Evolutionary conservation across 2,113 vertebrate genomes (phyloP).

Genomic region (Bubo blakistoni): DNA sequence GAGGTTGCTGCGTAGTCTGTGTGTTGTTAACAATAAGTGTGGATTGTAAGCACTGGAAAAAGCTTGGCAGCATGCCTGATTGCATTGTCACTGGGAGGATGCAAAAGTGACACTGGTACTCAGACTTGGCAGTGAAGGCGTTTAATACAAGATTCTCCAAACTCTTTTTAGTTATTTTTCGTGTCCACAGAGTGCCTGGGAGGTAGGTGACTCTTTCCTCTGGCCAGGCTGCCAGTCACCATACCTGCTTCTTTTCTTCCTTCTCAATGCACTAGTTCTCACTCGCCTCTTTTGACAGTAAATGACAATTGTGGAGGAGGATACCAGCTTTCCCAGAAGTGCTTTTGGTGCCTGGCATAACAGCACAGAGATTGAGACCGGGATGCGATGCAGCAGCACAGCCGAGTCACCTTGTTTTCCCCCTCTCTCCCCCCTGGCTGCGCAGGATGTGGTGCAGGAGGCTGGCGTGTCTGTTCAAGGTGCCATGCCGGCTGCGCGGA

Average conservation of each 20-base stretch:
- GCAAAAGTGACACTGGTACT: rapidly evolving
- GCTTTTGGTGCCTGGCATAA: background rate
- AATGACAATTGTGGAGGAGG: background rate
- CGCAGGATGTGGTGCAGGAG: constrained; percentile 68
- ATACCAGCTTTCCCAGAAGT: background rate
- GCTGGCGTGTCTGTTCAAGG: constrained; percentile 15
- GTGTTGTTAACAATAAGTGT: rapidly evolving
- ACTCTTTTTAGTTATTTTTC: background rate
- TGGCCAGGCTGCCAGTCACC: background rate
- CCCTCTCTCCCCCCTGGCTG: background rate
- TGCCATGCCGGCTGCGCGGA: background rate
- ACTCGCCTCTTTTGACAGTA: background rate
- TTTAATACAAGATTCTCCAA: background rate
- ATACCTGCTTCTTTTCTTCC: background rate
- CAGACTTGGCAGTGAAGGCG: rapidly evolving
- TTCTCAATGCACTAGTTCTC: background rate
- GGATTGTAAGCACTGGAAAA: too few relatives aligned
- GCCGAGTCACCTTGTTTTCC: background rate
- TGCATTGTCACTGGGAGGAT: background rate
- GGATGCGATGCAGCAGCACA: rapidly evolving
- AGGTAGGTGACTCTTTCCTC: too few relatives aligned
- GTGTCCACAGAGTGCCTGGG: too few relatives aligned
- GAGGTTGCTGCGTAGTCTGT: rapidly evolving
- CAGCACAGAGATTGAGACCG: rapidly evolving
- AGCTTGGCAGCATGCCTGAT: background rate